Evolutionary conservation across 2,797 vertebrate species (phyloP).

Genomic region (Eupleurogrammus muticus): DNA sequence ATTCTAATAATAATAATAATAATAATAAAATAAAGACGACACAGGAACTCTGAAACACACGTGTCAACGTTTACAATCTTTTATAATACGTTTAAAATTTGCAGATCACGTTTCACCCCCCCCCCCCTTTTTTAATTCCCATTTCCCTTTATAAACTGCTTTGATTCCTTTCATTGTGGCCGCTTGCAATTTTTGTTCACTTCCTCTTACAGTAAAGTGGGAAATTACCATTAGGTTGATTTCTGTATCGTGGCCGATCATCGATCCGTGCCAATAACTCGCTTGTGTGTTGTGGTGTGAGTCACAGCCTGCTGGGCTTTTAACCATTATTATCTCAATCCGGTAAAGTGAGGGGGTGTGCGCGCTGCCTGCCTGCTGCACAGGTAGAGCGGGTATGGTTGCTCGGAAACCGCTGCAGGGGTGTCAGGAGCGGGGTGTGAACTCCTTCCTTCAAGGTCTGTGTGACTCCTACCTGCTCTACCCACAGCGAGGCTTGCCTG

Average conservation of each 20-base stretch:
- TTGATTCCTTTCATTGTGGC: background rate
- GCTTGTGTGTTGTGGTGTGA: conserved; percentile 74
- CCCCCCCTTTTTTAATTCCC: too few relatives aligned
- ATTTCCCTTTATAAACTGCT: background rate
- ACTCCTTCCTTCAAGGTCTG: conserved; percentile 63
- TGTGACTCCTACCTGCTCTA: conserved; percentile 28
- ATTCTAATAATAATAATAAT: too few relatives aligned
- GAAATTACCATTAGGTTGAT: conserved; percentile 20
- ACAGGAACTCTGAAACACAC: background rate
- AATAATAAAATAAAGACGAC: background rate
- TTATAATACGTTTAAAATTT: background rate
- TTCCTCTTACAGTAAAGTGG: conserved; percentile 30
- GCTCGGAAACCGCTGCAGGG: conserved; percentile 89
- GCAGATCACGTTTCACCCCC: background rate
- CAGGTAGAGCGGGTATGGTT: conserved; percentile 94
- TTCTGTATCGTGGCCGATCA: conserved; percentile 17
- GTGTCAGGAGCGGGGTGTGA: conserved; percentile 87
- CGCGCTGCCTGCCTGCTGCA: conserved; percentile 83
- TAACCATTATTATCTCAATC: conserved; percentile 81
- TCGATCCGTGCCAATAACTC: conserved; percentile 51
- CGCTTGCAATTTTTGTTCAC: background rate
- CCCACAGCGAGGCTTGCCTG: conserved; percentile 20
- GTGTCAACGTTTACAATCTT: background rate
- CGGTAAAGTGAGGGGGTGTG: conserved; percentile 82
- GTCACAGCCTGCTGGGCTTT: conserved; percentile 80